A percentile compares a stretch with the other conserved stretches of the same genome.
Evolutionary conservation across 1,140 invertebrate genomes (phyloP).

Genomic region (Marisa cornuarietis): DNA sequence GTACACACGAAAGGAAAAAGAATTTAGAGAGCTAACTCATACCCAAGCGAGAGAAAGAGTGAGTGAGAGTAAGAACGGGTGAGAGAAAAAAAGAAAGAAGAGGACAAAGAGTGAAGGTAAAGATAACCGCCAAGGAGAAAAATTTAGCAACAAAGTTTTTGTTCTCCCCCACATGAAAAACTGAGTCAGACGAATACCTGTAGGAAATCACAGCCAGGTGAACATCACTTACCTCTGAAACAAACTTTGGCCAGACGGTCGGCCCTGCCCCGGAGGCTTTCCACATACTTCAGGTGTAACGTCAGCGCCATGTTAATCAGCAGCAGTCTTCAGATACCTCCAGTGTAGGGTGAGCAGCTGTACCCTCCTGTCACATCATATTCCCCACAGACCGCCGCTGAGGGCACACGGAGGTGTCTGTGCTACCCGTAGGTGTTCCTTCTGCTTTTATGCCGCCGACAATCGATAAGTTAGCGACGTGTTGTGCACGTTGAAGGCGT

Average conservation of each 20-base stretch:
- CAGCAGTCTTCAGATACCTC: neutral
- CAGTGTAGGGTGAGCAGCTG: neutral
- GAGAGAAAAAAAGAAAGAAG: neutral
- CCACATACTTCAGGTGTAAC: slow-evolving; percentile 55
- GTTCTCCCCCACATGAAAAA: neutral
- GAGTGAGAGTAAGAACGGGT: neutral
- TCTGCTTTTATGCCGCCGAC: too few relatives aligned
- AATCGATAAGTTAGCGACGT: too few relatives aligned
- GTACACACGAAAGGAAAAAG: neutral
- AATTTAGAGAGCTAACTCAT: neutral
- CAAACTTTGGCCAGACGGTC: slow-evolving; percentile 55
- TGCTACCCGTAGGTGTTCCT: too few relatives aligned
- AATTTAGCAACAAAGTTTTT: neutral
- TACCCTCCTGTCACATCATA: neutral
- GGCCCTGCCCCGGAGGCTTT: slow-evolving; percentile 47
- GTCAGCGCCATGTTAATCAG: slow-evolving; percentile 48
- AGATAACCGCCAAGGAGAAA: neutral
- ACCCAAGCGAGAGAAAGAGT: neutral
- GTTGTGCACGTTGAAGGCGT: too few relatives aligned
- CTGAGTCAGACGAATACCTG: neutral
- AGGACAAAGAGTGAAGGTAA: neutral
- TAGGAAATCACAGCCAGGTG: neutral
- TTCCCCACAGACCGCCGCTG: neutral
- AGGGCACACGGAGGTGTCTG: too few relatives aligned
- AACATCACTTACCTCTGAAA: slow-evolving; percentile 52